Base-by-base conservation (phyloP, 53 echinoderm and acorn worm genomes). In the Holothuria scabra region DNA sequence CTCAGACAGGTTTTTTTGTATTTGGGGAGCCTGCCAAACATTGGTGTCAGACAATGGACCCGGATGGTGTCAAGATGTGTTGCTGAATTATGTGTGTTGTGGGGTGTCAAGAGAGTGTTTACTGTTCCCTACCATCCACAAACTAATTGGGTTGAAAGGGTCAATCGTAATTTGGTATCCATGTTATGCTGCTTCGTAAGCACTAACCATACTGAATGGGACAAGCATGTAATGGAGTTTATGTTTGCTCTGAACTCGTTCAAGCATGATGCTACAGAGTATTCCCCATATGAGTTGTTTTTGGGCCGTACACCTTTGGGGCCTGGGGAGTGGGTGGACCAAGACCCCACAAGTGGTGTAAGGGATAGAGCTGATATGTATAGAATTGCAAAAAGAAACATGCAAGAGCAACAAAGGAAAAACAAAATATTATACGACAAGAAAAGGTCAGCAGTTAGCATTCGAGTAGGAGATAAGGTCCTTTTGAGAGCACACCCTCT, bases 1-100 rank as follows among this genome's bases (percentile, higher is more conserved):
- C 37, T 91, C 0, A 79, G 88, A 20, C 74, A 91, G 48, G 44
- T 88, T 7, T 92, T n/a, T 92, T 56, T 81, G 88, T n/a, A n/a
- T n/a, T n/a, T n/a, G n/a, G n/a, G n/a, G n/a, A n/a, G n/a, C n/a
- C n/a, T n/a, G n/a, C n/a, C n/a, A n/a, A n/a, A n/a, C n/a, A n/a
- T n/a, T n/a, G n/a, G n/a, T n/a, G n/a, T n/a, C n/a, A n/a, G n/a
- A n/a, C n/a, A n/a, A n/a, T n/a, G n/a, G n/a, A n/a, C n/a, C n/a
- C n/a, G n/a, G n/a, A n/a, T n/a, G n/a, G n/a, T n/a, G n/a, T n/a
- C n/a, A n/a, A n/a, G n/a, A n/a, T n/a, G n/a, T 12, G 22, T 92
- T 3, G 75, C 62, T 44, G 88, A 84, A 41, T 61, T 89, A 1
- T 89, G 92, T 56, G 30, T 30, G 0, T 69, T 79, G 20, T 92